Evolutionary conservation across 2,113 vertebrate genomes (phyloP).

Genomic region (Eublepharis macularius): DNA sequence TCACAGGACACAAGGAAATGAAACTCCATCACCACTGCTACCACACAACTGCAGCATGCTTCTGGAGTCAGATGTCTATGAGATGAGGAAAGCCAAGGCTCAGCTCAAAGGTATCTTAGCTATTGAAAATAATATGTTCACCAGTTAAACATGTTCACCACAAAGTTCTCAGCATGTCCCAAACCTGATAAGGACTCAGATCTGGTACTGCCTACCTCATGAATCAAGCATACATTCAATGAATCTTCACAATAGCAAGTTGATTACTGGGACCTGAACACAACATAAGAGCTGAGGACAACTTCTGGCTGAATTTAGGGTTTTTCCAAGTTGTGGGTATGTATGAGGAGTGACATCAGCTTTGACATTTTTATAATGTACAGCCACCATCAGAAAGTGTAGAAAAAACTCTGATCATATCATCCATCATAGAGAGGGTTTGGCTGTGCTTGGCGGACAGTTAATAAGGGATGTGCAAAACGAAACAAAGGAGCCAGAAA

Average conservation of each 20-base stretch:
- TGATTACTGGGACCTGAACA: constrained; percentile 5
- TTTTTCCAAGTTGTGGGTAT: constrained; percentile 65
- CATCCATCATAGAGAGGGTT: constrained; percentile 35
- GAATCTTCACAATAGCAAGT: constrained; percentile 31
- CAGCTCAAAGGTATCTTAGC: no score
- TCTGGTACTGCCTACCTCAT: neutral
- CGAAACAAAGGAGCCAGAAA: constrained; percentile 46
- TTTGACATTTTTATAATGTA: constrained; percentile 42
- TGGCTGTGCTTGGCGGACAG: constrained; percentile 47
- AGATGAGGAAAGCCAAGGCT: no score
- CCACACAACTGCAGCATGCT: no score
- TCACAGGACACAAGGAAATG: no score
- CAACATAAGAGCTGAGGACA: constrained; percentile 60
- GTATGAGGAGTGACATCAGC: constrained; percentile 64
- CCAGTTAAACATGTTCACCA: neutral
- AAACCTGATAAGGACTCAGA: neutral
- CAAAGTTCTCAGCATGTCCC: neutral
- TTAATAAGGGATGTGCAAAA: no score
- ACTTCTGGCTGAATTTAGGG: constrained; percentile 68
- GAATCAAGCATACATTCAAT: constrained; percentile 48
- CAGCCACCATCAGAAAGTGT: constrained; percentile 39
- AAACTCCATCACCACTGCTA: no score
- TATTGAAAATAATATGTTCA: no score
- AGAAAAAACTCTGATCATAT: neutral
- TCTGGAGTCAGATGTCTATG: no score